phyloP scores from a whole-genome alignment of 1,140 invertebrate species.

The Heliconius nattereri region DNA sequence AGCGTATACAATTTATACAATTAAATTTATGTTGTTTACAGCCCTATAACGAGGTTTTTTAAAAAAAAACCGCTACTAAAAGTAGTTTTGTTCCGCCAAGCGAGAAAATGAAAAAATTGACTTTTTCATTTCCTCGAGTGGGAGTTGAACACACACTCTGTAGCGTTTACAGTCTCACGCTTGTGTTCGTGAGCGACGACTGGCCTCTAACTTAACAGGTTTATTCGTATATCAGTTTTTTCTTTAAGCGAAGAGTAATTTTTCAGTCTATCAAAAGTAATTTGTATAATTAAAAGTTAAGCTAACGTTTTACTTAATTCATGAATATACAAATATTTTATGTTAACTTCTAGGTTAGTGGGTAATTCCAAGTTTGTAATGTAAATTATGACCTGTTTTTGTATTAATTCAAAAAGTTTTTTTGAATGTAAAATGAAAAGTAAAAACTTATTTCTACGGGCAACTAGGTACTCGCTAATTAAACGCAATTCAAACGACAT shows the following conservation, averaged over 20 bases:
- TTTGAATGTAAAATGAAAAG: constrained; percentile 5
- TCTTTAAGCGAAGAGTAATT: background rate
- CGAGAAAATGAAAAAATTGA: too few relatives aligned
- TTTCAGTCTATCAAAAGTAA: background rate
- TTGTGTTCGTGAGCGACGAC: too few relatives aligned
- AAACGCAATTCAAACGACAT: background rate
- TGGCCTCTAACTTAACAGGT: too few relatives aligned
- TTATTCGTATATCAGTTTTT: background rate
- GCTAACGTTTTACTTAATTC: background rate
- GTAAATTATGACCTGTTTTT: constrained; percentile 23
- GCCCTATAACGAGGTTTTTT: too few relatives aligned
- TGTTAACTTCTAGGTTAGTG: background rate
- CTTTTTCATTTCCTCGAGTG: too few relatives aligned
- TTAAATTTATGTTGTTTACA: too few relatives aligned
- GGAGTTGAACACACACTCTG: too few relatives aligned
- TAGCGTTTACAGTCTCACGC: too few relatives aligned
- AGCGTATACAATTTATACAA: too few relatives aligned
- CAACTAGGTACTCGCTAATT: background rate
- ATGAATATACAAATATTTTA: constrained; percentile 11
- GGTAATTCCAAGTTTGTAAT: constrained; percentile 17
- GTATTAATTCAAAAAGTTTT: constrained; percentile 1
- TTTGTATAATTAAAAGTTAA: background rate
- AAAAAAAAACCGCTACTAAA: too few relatives aligned
- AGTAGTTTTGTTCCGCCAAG: too few relatives aligned
- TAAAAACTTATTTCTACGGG: background rate